A percentile compares a stretch with the other conserved stretches of the same genome.
Conservation (phyloP, 2,797 vertebrate species). For the Notamacropus eugenii region DNA sequence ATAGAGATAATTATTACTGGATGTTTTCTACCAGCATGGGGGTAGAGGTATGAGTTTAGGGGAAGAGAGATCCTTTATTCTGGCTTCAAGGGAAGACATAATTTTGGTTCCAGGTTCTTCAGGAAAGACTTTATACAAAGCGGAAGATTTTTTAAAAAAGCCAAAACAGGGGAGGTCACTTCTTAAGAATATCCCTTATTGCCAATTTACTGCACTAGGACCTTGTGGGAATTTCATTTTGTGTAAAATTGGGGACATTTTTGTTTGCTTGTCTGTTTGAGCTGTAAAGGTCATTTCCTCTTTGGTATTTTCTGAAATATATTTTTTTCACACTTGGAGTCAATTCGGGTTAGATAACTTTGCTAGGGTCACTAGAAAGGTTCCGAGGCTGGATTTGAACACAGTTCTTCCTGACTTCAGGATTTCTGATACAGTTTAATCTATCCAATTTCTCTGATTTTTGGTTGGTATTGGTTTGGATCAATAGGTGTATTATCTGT, state of each 20-base stretch:
- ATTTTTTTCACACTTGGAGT: too few species aligned
- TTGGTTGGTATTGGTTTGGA: neutral
- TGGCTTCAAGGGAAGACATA: neutral
- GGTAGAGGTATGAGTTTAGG: neutral
- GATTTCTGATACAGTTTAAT: neutral
- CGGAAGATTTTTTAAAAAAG: neutral
- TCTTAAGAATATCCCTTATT: neutral
- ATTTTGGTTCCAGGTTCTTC: neutral
- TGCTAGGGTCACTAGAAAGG: too few species aligned
- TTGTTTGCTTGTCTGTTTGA: neutral
- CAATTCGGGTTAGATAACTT: too few species aligned
- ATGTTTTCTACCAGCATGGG: neutral
- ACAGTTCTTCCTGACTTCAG: too few species aligned
- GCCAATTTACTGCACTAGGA: neutral
- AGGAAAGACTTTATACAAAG: neutral
- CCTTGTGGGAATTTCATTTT: neutral
- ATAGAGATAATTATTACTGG: neutral
- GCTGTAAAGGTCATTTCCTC: neutral
- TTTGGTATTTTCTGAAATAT: neutral
- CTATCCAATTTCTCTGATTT: neutral
- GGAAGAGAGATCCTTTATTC: neutral
- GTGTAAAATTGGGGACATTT: neutral
- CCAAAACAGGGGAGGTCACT: too few species aligned
- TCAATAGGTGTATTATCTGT: neutral
- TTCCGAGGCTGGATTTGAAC: too few species aligned